Evolutionary conservation across 2,888 invertebrate genomes (phyloP).

Genomic region (Trichacis sp.): DNA sequence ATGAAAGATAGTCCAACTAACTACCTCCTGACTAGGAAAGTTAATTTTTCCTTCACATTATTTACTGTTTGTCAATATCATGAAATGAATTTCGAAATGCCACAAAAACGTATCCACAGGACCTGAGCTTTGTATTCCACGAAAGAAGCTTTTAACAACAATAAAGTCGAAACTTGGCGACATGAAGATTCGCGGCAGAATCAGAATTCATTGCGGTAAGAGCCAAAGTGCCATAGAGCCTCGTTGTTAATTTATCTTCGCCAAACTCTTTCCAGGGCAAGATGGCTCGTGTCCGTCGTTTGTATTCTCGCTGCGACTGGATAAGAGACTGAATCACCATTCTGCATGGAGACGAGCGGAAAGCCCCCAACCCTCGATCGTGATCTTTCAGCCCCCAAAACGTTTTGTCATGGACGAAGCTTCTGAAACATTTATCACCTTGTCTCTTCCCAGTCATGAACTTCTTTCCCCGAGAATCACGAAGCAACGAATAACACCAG

Average conservation of each 20-base stretch:
- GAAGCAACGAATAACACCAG: slow-evolving; percentile 30
- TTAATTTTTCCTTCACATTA: too few species aligned
- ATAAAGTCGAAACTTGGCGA: slow-evolving; percentile 21
- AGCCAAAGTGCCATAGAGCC: slow-evolving; percentile 34
- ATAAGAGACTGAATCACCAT: slow-evolving; percentile 45
- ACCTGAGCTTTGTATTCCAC: slow-evolving; percentile 2
- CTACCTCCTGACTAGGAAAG: too few species aligned
- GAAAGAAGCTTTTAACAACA: slow-evolving; percentile 14
- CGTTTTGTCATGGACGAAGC: slow-evolving; percentile 43
- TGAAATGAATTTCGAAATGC: too few species aligned
- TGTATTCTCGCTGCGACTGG: slow-evolving; percentile 42
- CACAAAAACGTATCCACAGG: too few species aligned
- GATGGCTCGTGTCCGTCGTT: slow-evolving; percentile 41
- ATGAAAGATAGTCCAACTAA: too few species aligned
- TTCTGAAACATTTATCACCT: slow-evolving; percentile 44
- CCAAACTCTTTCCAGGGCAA: slow-evolving; percentile 33
- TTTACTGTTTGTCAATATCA: too few species aligned
- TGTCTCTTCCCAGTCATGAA: slow-evolving; percentile 41
- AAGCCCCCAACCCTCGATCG: slow-evolving; percentile 31
- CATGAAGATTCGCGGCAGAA: slow-evolving; percentile 40
- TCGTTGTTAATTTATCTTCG: slow-evolving; percentile 44
- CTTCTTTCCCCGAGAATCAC: slow-evolving; percentile 30
- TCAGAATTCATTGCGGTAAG: slow-evolving; percentile 42
- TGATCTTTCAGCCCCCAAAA: slow-evolving; percentile 39
- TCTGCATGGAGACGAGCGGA: slow-evolving; percentile 39